Percentiles rank a stretch among this genome's conserved stretches.
These are phyloP conservation scores for Epinotia nisella DNA, from an alignment of 2,888 invertebrate species.

Conservation along the genomic window DNA sequence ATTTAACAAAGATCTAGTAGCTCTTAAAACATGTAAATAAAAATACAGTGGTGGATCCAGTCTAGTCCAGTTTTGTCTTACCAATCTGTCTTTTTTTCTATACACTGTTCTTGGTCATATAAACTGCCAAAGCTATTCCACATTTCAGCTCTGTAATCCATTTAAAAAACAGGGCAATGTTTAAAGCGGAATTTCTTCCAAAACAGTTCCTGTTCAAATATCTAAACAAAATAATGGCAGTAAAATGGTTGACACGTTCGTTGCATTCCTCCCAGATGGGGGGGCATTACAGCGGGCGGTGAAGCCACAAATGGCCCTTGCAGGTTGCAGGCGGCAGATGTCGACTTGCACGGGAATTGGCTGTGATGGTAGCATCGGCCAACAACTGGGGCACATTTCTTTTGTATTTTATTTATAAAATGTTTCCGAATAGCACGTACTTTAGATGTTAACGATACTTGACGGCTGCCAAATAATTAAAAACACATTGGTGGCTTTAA, in stretches of 20 bases:
- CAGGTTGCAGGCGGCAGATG: neutral
- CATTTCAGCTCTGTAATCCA: neutral
- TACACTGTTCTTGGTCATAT: neutral
- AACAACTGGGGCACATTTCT: neutral
- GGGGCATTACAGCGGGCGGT: constrained; percentile 11
- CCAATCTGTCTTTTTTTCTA: too few relatives aligned
- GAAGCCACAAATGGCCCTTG: constrained; percentile 24
- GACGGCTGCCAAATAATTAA: too few relatives aligned
- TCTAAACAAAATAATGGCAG: neutral
- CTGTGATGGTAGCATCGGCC: neutral
- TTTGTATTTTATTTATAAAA: neutral
- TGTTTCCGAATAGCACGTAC: neutral
- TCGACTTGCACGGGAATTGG: neutral
- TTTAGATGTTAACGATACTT: too few relatives aligned
- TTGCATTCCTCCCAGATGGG: constrained; percentile 11
- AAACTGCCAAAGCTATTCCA: neutral
- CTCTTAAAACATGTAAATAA: neutral
- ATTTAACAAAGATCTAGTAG: neutral
- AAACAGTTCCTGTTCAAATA: neutral
- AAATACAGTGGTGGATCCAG: neutral
- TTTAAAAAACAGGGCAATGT: neutral
- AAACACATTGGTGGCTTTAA: neutral
- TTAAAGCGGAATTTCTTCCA: neutral
- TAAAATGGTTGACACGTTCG: constrained; percentile 14
- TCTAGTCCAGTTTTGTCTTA: too few relatives aligned